Conservation (phyloP, 2,888 invertebrate species). For the Cryptophagus acutangulus region DNA sequence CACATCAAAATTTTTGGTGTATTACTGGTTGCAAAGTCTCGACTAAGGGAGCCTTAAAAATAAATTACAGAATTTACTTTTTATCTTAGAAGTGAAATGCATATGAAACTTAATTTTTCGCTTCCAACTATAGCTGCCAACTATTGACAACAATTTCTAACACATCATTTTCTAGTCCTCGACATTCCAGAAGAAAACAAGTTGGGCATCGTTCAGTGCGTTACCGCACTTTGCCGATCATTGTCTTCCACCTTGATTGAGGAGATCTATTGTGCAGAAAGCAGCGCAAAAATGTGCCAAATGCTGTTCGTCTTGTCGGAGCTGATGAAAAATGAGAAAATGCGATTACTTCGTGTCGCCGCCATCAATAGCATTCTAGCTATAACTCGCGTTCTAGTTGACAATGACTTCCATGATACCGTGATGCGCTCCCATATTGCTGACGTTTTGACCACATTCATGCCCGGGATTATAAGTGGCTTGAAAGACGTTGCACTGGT, state of each 20-base stretch:
- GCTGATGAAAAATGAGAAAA: conserved; percentile 62
- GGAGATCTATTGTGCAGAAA: conserved; percentile 53
- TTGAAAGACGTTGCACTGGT: conserved; percentile 56
- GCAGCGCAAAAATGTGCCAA: conserved; percentile 59
- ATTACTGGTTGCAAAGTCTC: no score
- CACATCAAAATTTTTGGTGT: no score
- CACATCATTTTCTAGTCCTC: conserved; percentile 49
- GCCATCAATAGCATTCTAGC: conserved; percentile 60
- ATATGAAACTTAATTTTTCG: no score
- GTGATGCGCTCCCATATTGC: conserved; percentile 52
- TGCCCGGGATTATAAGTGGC: conserved; percentile 61
- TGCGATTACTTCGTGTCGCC: conserved; percentile 46
- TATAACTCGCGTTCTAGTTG: conserved; percentile 57
- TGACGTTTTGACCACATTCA: conserved; percentile 56
- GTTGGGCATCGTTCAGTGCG: conserved; percentile 53
- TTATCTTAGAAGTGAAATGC: no score
- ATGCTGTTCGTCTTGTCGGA: conserved; percentile 61
- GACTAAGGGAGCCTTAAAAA: no score
- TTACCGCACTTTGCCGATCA: conserved; percentile 51
- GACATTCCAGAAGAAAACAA: conserved; percentile 61
- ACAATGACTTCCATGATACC: conserved; percentile 50
- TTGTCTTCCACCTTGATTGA: conserved; percentile 52
- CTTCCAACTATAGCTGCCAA: background rate
- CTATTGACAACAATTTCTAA: no score
- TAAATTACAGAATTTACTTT: no score